Percentiles rank a stretch among this genome's conserved stretches.
These are phyloP conservation scores for Drosophila funebris DNA, from an alignment of 1,140 invertebrate species.

Conservation along the genomic window DNA sequence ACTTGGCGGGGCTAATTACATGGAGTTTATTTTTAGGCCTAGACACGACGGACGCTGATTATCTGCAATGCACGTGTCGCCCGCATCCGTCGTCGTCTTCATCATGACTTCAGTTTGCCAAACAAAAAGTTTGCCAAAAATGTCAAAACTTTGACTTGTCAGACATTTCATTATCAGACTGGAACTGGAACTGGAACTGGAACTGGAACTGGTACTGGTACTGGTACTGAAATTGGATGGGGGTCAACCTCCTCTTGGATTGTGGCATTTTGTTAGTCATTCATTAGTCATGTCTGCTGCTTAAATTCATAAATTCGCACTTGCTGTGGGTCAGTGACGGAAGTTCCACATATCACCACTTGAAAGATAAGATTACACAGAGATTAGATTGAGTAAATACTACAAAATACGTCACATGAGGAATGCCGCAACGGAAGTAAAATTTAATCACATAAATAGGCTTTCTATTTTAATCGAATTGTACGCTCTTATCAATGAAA, in stretches of 20 bases:
- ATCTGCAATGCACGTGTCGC: slow-evolving; percentile 74
- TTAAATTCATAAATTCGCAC: no score
- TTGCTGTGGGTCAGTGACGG: slow-evolving; percentile 23
- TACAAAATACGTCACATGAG: neutral
- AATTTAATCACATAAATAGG: neutral
- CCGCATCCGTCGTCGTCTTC: neutral
- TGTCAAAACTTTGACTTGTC: slow-evolving; percentile 47
- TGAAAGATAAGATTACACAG: neutral
- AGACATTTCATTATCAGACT: slow-evolving; percentile 64
- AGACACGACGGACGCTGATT: slow-evolving; percentile 73
- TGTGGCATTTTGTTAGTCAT: slow-evolving; percentile 10
- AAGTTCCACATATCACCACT: neutral
- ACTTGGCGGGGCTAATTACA: slow-evolving; percentile 76
- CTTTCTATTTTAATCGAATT: neutral
- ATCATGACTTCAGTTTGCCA: slow-evolving; percentile 39
- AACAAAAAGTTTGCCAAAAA: slow-evolving; percentile 65
- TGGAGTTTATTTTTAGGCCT: slow-evolving; percentile 78
- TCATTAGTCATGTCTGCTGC: neutral
- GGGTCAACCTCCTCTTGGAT: slow-evolving; percentile 13
- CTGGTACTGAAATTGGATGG: slow-evolving; percentile 16
- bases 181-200: slow-evolving; percentile 13
- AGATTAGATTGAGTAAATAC: slow-evolving; percentile 10
- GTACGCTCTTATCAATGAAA: neutral
- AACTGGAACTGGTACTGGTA: slow-evolving; percentile 18
- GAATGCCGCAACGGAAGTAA: neutral